phyloP scores from a whole-genome alignment of 2,888 invertebrate genomes.

The Luperina nickerlii region DNA sequence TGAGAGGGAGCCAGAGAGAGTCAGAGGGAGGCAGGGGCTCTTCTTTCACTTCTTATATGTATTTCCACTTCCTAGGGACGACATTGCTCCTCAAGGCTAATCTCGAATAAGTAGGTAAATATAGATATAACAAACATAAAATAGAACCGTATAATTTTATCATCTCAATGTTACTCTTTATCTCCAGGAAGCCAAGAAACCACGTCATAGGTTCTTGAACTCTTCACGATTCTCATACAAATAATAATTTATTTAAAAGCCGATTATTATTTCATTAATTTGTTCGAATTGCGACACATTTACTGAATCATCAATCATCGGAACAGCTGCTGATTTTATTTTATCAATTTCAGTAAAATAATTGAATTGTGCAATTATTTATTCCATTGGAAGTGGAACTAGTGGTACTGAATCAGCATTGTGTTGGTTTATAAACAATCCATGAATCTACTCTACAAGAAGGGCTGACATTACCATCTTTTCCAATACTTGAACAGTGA shows the following conservation, averaged over 20 bases:
- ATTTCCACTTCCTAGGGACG: neutral
- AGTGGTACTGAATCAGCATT: neutral
- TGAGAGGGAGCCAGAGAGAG: too few species aligned
- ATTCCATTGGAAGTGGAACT: neutral
- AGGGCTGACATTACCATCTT: neutral
- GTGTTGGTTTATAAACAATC: neutral
- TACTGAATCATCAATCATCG: constrained; percentile 49
- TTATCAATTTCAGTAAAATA: constrained; percentile 29
- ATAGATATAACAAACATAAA: constrained; percentile 13
- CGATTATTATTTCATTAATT: constrained; percentile 37
- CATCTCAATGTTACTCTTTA: constrained; percentile 30
- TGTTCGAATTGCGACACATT: constrained; percentile 53
- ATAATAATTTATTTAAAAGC: constrained; percentile 29
- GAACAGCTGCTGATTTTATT: constrained; percentile 51
- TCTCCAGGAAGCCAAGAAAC: constrained; percentile 32
- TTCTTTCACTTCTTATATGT: too few species aligned
- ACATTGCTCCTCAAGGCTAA: constrained; percentile 15
- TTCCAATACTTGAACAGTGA: neutral
- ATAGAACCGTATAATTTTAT: constrained; percentile 15
- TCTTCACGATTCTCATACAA: constrained; percentile 13
- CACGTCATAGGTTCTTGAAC: constrained; percentile 60
- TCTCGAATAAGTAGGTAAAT: constrained; percentile 3
- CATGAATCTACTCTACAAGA: neutral
- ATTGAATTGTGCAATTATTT: constrained; percentile 19
- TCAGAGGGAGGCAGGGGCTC: too few species aligned